phyloP scores from a whole-genome alignment of 2,797 vertebrate genomes.

The Phrynocephalus forsythii region DNA sequence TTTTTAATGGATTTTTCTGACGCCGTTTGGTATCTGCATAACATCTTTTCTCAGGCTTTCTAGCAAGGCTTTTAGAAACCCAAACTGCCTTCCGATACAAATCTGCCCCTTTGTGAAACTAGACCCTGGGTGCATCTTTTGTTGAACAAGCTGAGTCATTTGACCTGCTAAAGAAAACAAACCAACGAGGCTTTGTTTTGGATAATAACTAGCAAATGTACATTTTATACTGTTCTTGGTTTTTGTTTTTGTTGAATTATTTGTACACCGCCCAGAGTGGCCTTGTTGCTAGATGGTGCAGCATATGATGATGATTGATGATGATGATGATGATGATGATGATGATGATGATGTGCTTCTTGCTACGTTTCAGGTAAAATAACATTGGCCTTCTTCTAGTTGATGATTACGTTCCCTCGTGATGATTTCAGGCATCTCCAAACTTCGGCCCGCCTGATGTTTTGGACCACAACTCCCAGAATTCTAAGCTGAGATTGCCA shows the following conservation, averaged over 20 bases:
- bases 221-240: too few relatives aligned
- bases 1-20: not conserved
- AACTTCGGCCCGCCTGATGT: too few relatives aligned
- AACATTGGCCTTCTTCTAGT: not conserved
- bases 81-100: not conserved
- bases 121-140: not conserved
- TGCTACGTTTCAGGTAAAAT: not conserved
- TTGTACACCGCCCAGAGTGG: too few relatives aligned
- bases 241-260: too few relatives aligned
- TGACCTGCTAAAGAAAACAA: not conserved
- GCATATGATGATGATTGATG: too few relatives aligned
- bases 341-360: not conserved
- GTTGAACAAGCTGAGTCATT: not conserved
- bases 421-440: too few relatives aligned
- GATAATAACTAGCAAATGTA: not conserved
- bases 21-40: not conserved
- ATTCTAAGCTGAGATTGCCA: too few relatives aligned
- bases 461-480: too few relatives aligned
- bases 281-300: too few relatives aligned
- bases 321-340: too few relatives aligned
- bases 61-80: not conserved
- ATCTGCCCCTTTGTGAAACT: not conserved
- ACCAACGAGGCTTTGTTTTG: not conserved
- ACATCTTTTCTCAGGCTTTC: not conserved
- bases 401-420: not conserved